These are phyloP conservation scores for Atrina japonica DNA, from an alignment of 2,888 invertebrate species.

Conservation along the genomic window DNA sequence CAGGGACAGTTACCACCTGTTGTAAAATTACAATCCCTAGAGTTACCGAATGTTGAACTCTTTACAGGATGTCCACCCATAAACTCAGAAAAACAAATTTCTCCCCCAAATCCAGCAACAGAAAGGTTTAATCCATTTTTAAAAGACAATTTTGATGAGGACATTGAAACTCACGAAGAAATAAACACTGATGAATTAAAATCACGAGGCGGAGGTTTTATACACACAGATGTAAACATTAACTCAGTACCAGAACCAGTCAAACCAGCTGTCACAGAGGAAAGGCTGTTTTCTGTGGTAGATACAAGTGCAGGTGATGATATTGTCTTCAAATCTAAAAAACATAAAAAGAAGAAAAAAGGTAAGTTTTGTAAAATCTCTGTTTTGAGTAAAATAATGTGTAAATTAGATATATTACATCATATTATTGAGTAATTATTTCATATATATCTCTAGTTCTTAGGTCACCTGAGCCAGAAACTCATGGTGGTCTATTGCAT, in stretches of 20 bases:
- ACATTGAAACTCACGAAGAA: slow-evolving; percentile 32
- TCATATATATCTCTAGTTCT: too few species aligned
- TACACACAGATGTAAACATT: not conserved
- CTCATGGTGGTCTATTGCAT: too few species aligned
- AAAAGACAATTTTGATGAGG: slow-evolving; percentile 27
- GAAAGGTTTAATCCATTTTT: slow-evolving; percentile 44
- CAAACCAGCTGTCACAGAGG: slow-evolving; percentile 7
- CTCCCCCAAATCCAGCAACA: slow-evolving; percentile 15
- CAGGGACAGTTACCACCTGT: slow-evolving; percentile 63
- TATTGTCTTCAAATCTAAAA: slow-evolving; percentile 66
- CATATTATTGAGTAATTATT: too few species aligned
- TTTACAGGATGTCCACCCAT: slow-evolving; percentile 19
- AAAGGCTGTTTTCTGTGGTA: slow-evolving; percentile 21
- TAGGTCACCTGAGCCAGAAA: too few species aligned
- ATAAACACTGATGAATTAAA: slow-evolving; percentile 26
- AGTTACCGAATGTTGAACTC: slow-evolving; percentile 55
- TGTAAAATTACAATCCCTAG: slow-evolving; percentile 62
- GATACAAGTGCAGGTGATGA: slow-evolving; percentile 39
- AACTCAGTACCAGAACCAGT: not conserved
- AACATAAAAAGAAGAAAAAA: slow-evolving; percentile 68
- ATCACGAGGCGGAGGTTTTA: slow-evolving; percentile 16
- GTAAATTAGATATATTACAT: too few species aligned
- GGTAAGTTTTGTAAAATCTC: slow-evolving; percentile 57
- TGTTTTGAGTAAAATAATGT: too few species aligned
- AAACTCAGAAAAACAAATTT: not conserved